Conservation (phyloP, 2,113 vertebrate species). For the Orcinus orca region DNA sequence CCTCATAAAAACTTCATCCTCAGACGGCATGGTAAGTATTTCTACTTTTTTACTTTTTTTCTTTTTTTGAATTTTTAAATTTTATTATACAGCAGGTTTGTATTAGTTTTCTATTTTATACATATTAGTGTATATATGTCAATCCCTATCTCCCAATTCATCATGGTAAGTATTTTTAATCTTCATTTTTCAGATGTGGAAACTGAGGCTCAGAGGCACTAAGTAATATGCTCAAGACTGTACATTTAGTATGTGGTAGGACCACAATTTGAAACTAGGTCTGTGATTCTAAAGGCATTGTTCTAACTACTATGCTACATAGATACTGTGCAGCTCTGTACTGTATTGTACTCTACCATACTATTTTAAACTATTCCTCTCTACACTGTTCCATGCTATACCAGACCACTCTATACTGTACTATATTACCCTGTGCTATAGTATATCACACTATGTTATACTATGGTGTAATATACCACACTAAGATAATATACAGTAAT, state of each 20-base stretch:
- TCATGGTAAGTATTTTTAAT: not conserved
- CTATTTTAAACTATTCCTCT: not conserved
- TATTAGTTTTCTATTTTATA: too few relatives aligned
- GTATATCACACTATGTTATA: not conserved
- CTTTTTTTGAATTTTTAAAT: too few relatives aligned
- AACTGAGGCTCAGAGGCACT: not conserved
- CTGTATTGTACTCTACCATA: not conserved
- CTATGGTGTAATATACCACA: not conserved
- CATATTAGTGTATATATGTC: too few relatives aligned
- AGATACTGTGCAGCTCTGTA: not conserved
- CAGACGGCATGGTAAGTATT: not conserved
- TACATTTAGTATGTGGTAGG: too few relatives aligned
- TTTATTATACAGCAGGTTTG: too few relatives aligned
- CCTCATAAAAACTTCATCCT: not conserved
- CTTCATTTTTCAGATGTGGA: not conserved
- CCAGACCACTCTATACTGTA: not conserved
- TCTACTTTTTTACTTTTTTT: not conserved
- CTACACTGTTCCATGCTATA: too few relatives aligned
- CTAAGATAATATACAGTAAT: not conserved
- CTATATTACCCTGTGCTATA: not conserved
- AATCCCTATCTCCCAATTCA: too few relatives aligned
- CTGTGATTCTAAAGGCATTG: not conserved
- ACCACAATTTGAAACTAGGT: not conserved
- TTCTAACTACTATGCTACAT: not conserved
- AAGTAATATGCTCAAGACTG: not conserved